Base-by-base conservation (phyloP, 2,113 vertebrate species). In the Trematomus loennbergii region DNA sequence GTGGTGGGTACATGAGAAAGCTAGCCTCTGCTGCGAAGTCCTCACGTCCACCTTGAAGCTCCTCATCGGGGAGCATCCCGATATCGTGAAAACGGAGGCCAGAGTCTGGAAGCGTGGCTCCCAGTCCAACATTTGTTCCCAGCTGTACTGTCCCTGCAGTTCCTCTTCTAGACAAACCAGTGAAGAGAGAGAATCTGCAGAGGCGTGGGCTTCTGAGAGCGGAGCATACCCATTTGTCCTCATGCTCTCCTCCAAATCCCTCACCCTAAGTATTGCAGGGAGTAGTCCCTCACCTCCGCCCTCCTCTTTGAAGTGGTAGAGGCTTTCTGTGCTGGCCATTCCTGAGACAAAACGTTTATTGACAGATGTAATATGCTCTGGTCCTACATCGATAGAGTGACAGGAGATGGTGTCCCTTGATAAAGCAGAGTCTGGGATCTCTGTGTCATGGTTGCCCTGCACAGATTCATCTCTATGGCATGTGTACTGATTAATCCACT, bases 51-150 rank as follows among this genome's bases (percentile, higher is more conserved):
- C 87, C 63, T 69, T 91, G 89, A 57, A 94, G 43, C 9, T 91
- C 94, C 86, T 98, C 95, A n/a, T 98, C 96, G 50, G 96, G 94
- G 25, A 98, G 95, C 92, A 95, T 92, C 52, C 96, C 95, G 57
- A 98, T 96, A 79, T 98, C 97, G 25, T 93, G 89, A 99, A 99
- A 52, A 98, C 95, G 0, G 95, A 95, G n/a, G 96, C 95, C 65
- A 98, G 90, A 22, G 94, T 82, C 15, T 97, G 96, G 94, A 97
- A 99, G 71, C 88, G 92, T 43, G 97, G 97, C 78, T 98, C 94
- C 91, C 96, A 97, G 61, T 93, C 94, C n/a, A 97, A 86, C 72
- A 97, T 88, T 66, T 91, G 94, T 89, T 96, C 94, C 95, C 95
- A 96, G 69, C 54, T 85, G 83, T 91, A 96, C 87, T 64, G 90